Conservation (phyloP, 1,140 invertebrate species). For the Babylonia areolata region DNA sequence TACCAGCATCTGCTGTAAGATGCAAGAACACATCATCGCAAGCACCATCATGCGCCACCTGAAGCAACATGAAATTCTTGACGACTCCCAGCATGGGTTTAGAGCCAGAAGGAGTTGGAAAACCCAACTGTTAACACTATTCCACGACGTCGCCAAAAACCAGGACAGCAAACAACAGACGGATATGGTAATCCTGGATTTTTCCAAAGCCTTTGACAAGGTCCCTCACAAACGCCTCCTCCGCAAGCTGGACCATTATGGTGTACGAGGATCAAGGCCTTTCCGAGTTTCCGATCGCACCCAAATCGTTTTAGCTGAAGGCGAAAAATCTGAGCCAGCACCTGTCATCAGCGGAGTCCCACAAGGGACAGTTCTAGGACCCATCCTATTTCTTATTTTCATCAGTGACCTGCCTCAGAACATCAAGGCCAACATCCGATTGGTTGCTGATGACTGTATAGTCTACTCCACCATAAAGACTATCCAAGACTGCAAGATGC, state of each 20-base stretch:
- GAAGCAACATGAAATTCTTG: not conserved
- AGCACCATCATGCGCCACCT: not conserved
- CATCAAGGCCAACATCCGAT: conserved; percentile 35
- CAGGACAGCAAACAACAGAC: not conserved
- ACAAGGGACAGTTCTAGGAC: not conserved
- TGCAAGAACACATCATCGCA: not conserved
- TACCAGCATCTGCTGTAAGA: not conserved
- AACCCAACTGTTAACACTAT: not conserved
- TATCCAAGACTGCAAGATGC: not conserved
- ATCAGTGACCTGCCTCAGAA: conserved; percentile 46
- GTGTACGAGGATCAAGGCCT: not conserved
- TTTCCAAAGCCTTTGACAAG: not conserved
- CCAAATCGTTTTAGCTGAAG: not conserved
- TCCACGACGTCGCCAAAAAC: no score
- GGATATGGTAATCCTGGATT: not conserved
- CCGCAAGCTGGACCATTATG: not conserved
- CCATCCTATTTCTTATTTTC: conserved; percentile 20
- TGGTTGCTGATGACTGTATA: conserved; percentile 47
- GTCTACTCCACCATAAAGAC: conserved; percentile 32
- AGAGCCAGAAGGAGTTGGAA: not conserved
- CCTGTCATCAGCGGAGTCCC: not conserved
- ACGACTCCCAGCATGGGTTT: no score
- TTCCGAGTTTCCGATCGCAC: not conserved
- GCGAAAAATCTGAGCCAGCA: not conserved
- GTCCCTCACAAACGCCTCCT: not conserved